Base-by-base conservation (phyloP, 1,140 invertebrate genomes). In the Scaptomyza montana region DNA sequence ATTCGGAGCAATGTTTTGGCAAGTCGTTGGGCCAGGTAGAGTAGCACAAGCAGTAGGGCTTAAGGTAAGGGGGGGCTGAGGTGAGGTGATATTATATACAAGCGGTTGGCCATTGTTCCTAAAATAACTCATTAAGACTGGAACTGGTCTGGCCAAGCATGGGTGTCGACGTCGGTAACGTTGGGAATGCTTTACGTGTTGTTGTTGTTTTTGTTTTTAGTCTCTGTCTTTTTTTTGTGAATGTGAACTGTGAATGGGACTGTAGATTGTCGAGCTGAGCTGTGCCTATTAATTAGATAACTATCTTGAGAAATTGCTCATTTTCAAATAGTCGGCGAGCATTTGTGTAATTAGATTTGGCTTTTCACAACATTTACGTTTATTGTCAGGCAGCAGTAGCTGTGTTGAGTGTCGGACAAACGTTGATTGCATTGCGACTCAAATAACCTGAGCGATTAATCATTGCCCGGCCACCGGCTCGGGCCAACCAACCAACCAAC, bases 331-430 rank as follows among this genome's bases (percentile, higher is more conserved):
- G 80, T 82, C 78, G 67, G 67, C 78, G 71, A 65, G 71, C 85
- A 87, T 90, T 90, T 78, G 89, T 89, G 89, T 90, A 90, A 90
- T 90, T 90, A 90, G 89, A 90, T 90, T 90, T 90, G 89, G 89
- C 89, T 89, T 90, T 90, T 90, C 87, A 87, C 87, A 90, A 90
- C 82, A 90, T 90, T 89, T 86, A 78, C 75, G 74, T 90, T 89
- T 68, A 36, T 36, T 36, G 33, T 36, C 33, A 36, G 8, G 33
- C 30, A 7, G 30, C 36, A 43, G 39, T n/a, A 3, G 39, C 39
- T 5, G 39, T 51, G 47, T 36, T 7, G 33, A 36, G 33, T 36
- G 33, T 36, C 8, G 33, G 8, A 36, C 33, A 36, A 36, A 60
- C 80, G 80, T 85, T 85, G 80, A 85, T 84, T 80, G 77, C 81